These are phyloP conservation scores for Tragelaphus imberbis DNA, from an alignment of 2,113 vertebrate genomes.

Conservation along the genomic window DNA sequence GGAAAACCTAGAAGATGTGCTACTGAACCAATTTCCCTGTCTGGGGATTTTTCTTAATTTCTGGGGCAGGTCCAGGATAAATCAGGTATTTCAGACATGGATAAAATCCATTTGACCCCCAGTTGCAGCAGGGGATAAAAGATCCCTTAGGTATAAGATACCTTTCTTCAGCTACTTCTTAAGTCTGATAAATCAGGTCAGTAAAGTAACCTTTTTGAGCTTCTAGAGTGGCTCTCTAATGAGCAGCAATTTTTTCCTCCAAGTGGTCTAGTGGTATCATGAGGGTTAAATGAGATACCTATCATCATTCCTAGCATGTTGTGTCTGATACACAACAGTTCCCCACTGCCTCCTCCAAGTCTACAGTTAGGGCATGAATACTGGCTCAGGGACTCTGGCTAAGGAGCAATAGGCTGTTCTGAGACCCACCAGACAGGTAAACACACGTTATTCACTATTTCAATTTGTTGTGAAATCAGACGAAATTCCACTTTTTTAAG, in stretches of 20 bases:
- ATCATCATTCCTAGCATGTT: background rate
- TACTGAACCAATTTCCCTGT: background rate
- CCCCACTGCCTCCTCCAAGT: background rate
- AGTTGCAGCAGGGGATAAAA: background rate
- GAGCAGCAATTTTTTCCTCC: background rate
- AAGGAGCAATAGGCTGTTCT: background rate
- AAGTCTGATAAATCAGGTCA: background rate
- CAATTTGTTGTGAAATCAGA: background rate
- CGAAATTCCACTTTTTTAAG: background rate
- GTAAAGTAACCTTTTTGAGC: background rate
- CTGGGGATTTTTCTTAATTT: background rate
- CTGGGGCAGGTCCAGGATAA: background rate
- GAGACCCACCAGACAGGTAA: background rate
- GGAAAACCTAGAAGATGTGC: background rate
- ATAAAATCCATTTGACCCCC: background rate
- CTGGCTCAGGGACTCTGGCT: background rate
- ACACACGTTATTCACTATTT: background rate
- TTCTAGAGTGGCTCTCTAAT: background rate
- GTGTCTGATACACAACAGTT: background rate
- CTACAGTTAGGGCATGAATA: background rate
- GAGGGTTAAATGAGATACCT: background rate
- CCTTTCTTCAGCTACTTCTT: background rate
- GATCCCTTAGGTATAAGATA: background rate
- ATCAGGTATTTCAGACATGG: background rate
- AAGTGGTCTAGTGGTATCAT: background rate